Conservation (phyloP, 2,113 vertebrate species). For the Anolis sagrei region DNA sequence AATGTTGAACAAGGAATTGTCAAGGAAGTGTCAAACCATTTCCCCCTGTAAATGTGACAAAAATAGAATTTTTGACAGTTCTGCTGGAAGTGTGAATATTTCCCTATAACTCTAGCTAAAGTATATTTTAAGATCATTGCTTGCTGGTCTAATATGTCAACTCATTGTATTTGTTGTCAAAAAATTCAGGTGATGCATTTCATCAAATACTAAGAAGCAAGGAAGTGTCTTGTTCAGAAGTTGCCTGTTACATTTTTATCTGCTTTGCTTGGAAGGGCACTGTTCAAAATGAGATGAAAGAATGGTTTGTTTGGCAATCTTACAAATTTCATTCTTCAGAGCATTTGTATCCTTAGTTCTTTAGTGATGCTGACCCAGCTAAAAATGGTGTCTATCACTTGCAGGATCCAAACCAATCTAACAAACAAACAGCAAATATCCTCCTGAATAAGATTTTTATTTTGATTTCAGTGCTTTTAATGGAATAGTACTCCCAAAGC, state of each 20-base stretch:
- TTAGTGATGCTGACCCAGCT: neutral
- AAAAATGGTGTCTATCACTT: neutral
- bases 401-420: neutral
- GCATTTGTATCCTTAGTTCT: neutral
- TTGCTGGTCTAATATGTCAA: constrained; percentile 12
- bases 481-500: neutral
- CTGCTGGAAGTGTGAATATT: constrained; percentile 35
- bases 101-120: constrained; percentile 34
- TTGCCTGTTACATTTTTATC: neutral
- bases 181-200: neutral
- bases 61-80: constrained; percentile 49
- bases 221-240: constrained; percentile 1
- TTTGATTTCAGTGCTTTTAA: neutral
- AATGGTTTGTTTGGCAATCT: neutral
- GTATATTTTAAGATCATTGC: constrained; percentile 39
- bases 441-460: neutral
- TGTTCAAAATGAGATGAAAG: constrained; percentile 17
- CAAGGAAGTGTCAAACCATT: constrained; percentile 9
- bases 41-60: constrained; percentile 35
- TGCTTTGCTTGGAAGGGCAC: neutral
- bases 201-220: constrained; percentile 1
- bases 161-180: constrained; percentile 16
- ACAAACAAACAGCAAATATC: neutral
- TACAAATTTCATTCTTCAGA: neutral
- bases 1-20: constrained; percentile 17